These are phyloP conservation scores for Collichthys lucidus DNA, from an alignment of 2,113 vertebrate genomes.

Conservation along the genomic window DNA sequence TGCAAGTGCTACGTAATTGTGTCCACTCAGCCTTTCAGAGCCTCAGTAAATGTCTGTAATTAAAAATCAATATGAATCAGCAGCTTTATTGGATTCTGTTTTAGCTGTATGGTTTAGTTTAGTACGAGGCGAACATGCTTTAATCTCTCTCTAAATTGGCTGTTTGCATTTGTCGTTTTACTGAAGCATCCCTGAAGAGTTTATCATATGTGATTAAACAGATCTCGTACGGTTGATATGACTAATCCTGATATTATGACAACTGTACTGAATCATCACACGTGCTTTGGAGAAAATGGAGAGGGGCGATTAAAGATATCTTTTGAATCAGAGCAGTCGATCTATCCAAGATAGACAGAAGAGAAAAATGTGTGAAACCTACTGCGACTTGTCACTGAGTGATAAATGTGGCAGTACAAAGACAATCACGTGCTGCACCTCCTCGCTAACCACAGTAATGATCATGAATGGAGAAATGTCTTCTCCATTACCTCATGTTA, in stretches of 20 bases:
- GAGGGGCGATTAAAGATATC: not conserved
- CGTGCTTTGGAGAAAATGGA: not conserved
- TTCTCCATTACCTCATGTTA: not conserved
- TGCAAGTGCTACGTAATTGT: constrained; percentile 30
- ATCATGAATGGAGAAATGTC: not conserved
- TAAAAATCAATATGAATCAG: constrained; percentile 62
- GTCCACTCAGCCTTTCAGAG: constrained; percentile 52
- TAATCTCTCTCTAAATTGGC: constrained; percentile 6
- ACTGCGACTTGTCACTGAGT: not conserved
- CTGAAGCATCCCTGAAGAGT: not conserved
- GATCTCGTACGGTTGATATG: constrained; percentile 3
- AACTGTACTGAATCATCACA: not conserved
- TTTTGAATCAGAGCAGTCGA: not conserved
- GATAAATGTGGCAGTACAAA: constrained; percentile 22
- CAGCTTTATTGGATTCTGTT: constrained; percentile 35
- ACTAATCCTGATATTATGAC: not conserved
- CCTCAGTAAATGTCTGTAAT: constrained; percentile 59
- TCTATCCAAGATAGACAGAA: not conserved
- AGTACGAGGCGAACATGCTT: constrained; percentile 6
- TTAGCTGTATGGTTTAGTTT: constrained; percentile 9
- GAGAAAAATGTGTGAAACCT: not conserved
- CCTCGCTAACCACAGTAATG: not conserved
- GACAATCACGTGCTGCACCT: not conserved
- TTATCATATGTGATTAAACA: not conserved
- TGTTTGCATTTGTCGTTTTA: constrained; percentile 10